Conservation (phyloP, 1,140 invertebrate genomes). For the Drosophila virilis region DNA sequence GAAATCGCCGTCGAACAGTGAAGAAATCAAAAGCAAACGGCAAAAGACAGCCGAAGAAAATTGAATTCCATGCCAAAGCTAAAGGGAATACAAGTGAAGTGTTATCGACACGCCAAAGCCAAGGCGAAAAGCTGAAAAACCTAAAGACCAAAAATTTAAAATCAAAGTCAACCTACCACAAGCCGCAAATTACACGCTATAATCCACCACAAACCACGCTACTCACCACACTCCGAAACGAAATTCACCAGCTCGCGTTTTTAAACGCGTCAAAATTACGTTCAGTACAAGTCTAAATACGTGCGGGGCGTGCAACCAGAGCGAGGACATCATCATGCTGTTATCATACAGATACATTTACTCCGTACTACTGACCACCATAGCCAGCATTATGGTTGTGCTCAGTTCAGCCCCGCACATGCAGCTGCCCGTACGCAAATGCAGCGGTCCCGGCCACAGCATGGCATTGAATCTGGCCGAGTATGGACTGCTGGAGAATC, state of each 20-base stretch:
- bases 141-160: neutral
- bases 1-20: conserved; percentile 53
- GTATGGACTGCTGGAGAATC: conserved; percentile 71
- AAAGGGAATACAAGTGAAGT: conserved; percentile 74
- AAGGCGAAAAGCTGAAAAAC: conserved; percentile 58
- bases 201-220: conserved; percentile 22
- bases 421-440: conserved; percentile 65
- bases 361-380: conserved; percentile 67
- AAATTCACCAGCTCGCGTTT: conserved; percentile 14
- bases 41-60: conserved; percentile 55
- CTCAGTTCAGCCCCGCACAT: conserved; percentile 60
- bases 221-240: conserved; percentile 8
- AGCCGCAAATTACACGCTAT: conserved; percentile 7
- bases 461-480: conserved; percentile 62
- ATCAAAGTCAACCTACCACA: conserved; percentile 16
- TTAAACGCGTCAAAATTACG: conserved; percentile 63
- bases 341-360: conserved; percentile 71
- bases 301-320: conserved; percentile 77
- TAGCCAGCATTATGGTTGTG: conserved; percentile 77
- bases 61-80: conserved; percentile 68
- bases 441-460: conserved; percentile 44
- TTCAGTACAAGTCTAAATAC: conserved; percentile 46
- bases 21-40: conserved; percentile 55
- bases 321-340: conserved; percentile 74
- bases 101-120: conserved; percentile 64